A percentile compares a stretch with the other conserved stretches of the same genome.
Evolutionary conservation across 2,888 invertebrate genomes (phyloP).

Genomic region (Oligia strigilis): DNA sequence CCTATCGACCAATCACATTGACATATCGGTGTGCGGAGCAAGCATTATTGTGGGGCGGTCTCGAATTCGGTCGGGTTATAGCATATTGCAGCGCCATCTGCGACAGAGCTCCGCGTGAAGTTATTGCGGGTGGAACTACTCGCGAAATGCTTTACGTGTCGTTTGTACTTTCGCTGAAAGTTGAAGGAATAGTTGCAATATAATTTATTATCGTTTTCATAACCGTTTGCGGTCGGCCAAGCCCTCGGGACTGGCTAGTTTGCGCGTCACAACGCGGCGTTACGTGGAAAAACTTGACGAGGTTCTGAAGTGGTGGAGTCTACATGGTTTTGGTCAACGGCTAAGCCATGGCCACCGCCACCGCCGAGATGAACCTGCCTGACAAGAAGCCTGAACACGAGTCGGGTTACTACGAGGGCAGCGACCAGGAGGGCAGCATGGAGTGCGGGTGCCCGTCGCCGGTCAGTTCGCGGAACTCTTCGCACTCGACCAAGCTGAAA

Average conservation of each 20-base stretch:
- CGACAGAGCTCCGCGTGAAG: slow-evolving; percentile 78
- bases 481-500: slow-evolving; percentile 84
- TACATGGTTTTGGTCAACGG: slow-evolving; percentile 85
- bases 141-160: slow-evolving; percentile 88
- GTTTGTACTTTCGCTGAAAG: slow-evolving; percentile 84
- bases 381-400: slow-evolving; percentile 94
- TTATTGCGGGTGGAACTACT: slow-evolving; percentile 79
- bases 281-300: slow-evolving; percentile 65
- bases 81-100: slow-evolving; percentile 83
- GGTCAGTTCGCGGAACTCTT: slow-evolving; percentile 87
- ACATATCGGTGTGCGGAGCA: slow-evolving; percentile 64
- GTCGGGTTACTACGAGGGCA: slow-evolving; percentile 96
- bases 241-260: slow-evolving; percentile 33
- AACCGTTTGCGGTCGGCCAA: slow-evolving; percentile 51
- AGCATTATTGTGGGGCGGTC: slow-evolving; percentile 59
- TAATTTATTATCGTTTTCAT: slow-evolving; percentile 68
- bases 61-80: slow-evolving; percentile 71
- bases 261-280: slow-evolving; percentile 45
- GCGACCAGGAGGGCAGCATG: slow-evolving; percentile 91
- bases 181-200: slow-evolving; percentile 74
- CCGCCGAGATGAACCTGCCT: slow-evolving; percentile 91
- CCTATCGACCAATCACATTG: slow-evolving; percentile 74
- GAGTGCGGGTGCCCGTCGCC: slow-evolving; percentile 89
- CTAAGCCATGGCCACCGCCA: slow-evolving; percentile 88
- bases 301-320: slow-evolving; percentile 70